Conservation (phyloP, 1,140 invertebrate genomes). For the Armadillidium nasatum region DNA sequence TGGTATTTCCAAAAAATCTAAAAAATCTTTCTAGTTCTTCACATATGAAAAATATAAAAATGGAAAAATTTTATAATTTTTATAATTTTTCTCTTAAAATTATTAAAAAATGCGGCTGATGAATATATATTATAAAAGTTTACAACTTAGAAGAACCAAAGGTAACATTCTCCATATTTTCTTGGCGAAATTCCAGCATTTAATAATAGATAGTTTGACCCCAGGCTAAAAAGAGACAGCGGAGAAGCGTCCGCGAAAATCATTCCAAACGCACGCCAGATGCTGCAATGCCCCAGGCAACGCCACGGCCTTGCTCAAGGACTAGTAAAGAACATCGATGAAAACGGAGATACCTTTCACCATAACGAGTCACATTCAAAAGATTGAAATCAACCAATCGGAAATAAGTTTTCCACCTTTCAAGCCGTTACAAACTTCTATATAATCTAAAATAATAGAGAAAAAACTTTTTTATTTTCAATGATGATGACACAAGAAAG, state of each 20-base stretch:
- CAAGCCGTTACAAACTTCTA: constrained; percentile 3
- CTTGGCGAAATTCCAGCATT: neutral
- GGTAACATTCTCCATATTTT: neutral
- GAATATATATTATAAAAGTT: too few species aligned
- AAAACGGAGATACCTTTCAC: neutral
- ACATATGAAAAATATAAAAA: too few species aligned
- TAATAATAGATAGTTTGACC: neutral
- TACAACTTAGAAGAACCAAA: too few species aligned
- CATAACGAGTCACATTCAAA: neutral
- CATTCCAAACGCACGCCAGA: neutral
- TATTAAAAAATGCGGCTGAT: too few species aligned
- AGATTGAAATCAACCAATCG: constrained; percentile 7
- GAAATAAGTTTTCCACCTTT: constrained; percentile 7
- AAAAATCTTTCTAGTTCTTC: too few species aligned
- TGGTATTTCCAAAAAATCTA: too few species aligned
- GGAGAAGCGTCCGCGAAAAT: neutral
- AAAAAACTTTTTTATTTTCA: too few species aligned
- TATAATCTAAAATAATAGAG: too few species aligned
- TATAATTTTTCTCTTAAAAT: too few species aligned
- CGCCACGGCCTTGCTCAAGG: constrained; percentile 7
- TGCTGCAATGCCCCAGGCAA: neutral
- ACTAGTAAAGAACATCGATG: neutral
- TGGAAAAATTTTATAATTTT: too few species aligned
- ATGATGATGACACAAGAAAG: too few species aligned
- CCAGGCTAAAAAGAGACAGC: neutral